Evolutionary conservation across 2,888 invertebrate species (phyloP).

Genomic region (Chrysomela aeneicollis): DNA sequence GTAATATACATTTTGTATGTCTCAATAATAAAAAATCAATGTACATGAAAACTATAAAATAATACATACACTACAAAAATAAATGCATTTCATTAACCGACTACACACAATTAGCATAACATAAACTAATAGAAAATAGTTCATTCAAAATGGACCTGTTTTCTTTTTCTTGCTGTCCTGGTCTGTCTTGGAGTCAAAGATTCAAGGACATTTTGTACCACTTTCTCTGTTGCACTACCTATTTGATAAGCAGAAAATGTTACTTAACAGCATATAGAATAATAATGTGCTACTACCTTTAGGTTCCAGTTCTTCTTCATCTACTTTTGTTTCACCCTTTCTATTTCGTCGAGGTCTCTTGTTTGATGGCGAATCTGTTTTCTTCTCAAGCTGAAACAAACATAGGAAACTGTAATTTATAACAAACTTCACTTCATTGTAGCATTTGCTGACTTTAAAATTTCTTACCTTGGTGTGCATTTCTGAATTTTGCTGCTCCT

Average conservation of each 20-base stretch:
- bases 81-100: neutral
- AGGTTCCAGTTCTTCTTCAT: neutral
- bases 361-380: neutral
- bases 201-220: neutral
- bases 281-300: neutral
- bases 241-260: too few relatives aligned
- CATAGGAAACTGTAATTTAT: neutral
- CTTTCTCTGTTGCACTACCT: neutral
- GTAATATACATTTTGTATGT: too few relatives aligned
- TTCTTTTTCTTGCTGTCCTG: neutral
- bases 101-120: too few relatives aligned
- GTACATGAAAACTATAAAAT: too few relatives aligned
- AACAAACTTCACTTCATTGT: too few relatives aligned
- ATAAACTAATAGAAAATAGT: too few relatives aligned
- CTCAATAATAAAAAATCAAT: too few relatives aligned
- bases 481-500: neutral
- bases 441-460: too few relatives aligned
- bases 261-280: too few relatives aligned
- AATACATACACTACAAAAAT: too few relatives aligned
- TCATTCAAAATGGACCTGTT: too few relatives aligned
- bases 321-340: neutral
- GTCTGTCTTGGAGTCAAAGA: neutral
- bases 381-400: neutral
- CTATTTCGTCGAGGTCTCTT: neutral
- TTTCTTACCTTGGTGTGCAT: neutral